These are phyloP conservation scores for Sebastes hubbsi DNA, from an alignment of 2,797 vertebrate genomes.

Conservation along the genomic window DNA sequence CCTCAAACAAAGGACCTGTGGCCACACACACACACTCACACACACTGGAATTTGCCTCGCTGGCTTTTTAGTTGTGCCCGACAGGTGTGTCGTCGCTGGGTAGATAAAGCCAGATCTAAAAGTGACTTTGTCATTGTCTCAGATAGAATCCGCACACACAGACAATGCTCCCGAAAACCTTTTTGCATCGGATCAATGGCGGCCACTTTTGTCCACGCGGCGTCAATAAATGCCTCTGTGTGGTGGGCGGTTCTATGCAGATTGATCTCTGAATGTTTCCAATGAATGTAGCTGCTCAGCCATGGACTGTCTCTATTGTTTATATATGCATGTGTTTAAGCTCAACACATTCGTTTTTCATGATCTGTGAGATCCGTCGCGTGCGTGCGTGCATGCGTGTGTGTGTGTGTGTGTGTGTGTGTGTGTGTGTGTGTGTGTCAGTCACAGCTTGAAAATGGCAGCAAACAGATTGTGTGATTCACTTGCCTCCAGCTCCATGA, in stretches of 20 bases:
- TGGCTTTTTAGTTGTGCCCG: conserved; percentile 34
- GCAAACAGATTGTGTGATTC: conserved; percentile 72
- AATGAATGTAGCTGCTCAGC: conserved; percentile 44
- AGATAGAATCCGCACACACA: not conserved
- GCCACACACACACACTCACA: conserved; percentile 14
- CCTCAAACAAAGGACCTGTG: conserved; percentile 78
- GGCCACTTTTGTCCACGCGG: conserved; percentile 33
- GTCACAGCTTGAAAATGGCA: conserved; percentile 69
- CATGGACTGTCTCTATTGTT: conserved; percentile 35
- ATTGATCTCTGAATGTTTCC: conserved; percentile 38
- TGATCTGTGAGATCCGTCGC: conserved; percentile 17
- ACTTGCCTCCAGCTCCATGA: conserved; percentile 56
- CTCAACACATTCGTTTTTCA: conserved; percentile 18
- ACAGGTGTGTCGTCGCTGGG: conserved; percentile 61
- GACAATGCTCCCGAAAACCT: not conserved
- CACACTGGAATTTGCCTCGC: conserved; percentile 39
- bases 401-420: conserved; percentile 4
- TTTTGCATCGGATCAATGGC: conserved; percentile 52
- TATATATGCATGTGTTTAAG: conserved; percentile 33
- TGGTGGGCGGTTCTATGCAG: conserved; percentile 49
- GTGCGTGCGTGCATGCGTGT: not conserved
- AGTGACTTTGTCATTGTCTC: conserved; percentile 31
- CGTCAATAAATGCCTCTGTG: conserved; percentile 46
- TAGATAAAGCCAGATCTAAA: conserved; percentile 46
- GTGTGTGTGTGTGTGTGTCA: conserved; percentile 23